Evolutionary conservation across 2,797 vertebrate genomes (phyloP).

Genomic region (Picus viridis): DNA sequence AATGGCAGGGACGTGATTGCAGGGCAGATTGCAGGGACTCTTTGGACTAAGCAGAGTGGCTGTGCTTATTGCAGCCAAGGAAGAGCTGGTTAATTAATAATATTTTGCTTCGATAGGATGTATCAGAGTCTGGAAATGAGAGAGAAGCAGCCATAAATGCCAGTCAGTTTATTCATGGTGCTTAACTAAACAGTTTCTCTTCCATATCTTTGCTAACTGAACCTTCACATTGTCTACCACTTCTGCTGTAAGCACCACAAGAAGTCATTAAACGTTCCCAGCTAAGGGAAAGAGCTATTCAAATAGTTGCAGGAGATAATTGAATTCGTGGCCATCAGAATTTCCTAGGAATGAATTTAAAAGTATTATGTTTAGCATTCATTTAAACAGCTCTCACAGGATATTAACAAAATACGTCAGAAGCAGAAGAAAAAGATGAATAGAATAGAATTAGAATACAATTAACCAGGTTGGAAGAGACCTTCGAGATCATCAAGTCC

Average conservation of each 20-base stretch:
- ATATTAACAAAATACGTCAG: background rate
- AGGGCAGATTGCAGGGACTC: slow-evolving; percentile 6
- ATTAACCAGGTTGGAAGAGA: too few species aligned
- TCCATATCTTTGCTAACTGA: background rate
- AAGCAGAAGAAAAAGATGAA: background rate
- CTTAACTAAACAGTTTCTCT: background rate
- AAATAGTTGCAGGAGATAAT: background rate
- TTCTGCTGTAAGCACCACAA: background rate
- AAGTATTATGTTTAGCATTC: background rate
- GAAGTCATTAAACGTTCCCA: background rate
- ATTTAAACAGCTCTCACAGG: background rate
- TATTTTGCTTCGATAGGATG: background rate
- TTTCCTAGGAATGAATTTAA: background rate
- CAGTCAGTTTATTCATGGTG: background rate
- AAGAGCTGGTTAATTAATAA: slow-evolving; percentile 69
- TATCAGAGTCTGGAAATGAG: background rate
- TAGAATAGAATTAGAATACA: too few species aligned
- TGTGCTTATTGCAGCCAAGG: background rate
- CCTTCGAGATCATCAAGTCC: too few species aligned
- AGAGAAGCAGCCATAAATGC: background rate
- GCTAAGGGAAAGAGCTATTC: background rate
- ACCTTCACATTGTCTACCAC: background rate
- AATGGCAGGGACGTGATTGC: slow-evolving; percentile 5
- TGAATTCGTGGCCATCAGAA: background rate
- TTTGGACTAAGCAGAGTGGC: background rate